Conservation (phyloP, 2,888 invertebrate genomes). For the Ochropleura leucogaster region DNA sequence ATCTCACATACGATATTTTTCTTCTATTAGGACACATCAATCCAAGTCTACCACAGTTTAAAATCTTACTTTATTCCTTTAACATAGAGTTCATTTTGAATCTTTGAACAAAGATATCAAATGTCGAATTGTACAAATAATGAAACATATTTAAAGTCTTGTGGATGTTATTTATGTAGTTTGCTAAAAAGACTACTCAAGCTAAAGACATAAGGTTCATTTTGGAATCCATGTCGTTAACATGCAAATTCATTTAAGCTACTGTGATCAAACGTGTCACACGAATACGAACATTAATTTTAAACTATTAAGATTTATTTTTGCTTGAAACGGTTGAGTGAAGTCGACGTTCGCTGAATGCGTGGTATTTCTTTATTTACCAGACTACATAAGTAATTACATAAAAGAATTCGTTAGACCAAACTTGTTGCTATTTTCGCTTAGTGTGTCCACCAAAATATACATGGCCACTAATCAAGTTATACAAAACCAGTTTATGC, state of each 20-base stretch:
- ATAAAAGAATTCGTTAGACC: constrained; percentile 48
- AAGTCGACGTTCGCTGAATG: not conserved
- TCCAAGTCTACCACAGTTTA: constrained; percentile 57
- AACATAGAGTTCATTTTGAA: constrained; percentile 52
- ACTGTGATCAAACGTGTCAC: not conserved
- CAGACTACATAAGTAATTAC: constrained; percentile 19
- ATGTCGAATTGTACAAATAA: constrained; percentile 60
- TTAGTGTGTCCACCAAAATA: constrained; percentile 41
- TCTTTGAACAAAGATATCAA: constrained; percentile 41
- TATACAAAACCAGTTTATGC: no score
- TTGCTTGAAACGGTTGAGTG: not conserved
- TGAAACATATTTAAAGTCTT: constrained; percentile 42
- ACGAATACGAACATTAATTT: not conserved
- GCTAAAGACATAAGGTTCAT: not conserved
- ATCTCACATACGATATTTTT: constrained; percentile 18
- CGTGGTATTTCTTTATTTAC: not conserved
- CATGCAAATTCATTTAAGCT: not conserved
- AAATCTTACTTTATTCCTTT: constrained; percentile 53
- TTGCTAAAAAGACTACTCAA: not conserved
- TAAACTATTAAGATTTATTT: not conserved
- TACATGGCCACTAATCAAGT: no score
- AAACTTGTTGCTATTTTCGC: constrained; percentile 59
- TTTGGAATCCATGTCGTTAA: not conserved
- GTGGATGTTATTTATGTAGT: constrained; percentile 22
- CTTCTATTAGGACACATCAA: constrained; percentile 41